Evolutionary conservation across 2,888 invertebrate species (phyloP).

Genomic region (Morinoia aosen): DNA sequence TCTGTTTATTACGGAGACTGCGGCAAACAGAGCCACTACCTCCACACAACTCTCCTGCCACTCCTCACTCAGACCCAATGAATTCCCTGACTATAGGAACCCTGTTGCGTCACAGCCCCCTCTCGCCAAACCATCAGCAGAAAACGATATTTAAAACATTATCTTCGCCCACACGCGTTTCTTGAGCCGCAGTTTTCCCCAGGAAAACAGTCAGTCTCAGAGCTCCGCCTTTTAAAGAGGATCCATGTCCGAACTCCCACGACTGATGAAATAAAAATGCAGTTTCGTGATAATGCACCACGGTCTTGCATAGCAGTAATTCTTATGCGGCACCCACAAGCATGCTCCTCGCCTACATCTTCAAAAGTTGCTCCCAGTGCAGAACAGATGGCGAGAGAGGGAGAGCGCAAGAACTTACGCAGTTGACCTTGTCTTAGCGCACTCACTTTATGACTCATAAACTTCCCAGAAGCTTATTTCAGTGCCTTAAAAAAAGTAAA

Average conservation of each 20-base stretch:
- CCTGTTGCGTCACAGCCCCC: not conserved
- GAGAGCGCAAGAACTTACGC: not conserved
- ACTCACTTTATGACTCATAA: slow-evolving; percentile 2
- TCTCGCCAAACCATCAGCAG: not conserved
- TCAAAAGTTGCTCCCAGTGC: not conserved
- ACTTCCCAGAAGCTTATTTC: not conserved
- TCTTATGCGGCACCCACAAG: no score
- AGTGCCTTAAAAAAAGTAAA: not conserved
- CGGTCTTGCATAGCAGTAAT: not conserved
- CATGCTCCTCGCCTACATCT: not conserved
- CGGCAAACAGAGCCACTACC: not conserved
- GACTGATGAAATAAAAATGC: not conserved
- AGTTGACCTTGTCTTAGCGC: not conserved
- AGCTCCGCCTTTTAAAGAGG: not conserved
- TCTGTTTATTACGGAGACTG: slow-evolving; percentile 29
- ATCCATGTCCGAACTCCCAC: not conserved
- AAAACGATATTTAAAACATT: not conserved
- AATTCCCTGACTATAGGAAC: not conserved
- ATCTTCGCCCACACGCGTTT: not conserved
- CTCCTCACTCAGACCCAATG: not conserved
- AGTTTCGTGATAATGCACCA: not conserved
- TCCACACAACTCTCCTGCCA: not conserved
- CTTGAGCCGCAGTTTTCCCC: not conserved
- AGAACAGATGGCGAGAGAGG: not conserved
- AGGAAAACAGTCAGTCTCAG: not conserved